Base-by-base conservation (phyloP, 1,140 invertebrate species). In the Bombus affinis region DNA sequence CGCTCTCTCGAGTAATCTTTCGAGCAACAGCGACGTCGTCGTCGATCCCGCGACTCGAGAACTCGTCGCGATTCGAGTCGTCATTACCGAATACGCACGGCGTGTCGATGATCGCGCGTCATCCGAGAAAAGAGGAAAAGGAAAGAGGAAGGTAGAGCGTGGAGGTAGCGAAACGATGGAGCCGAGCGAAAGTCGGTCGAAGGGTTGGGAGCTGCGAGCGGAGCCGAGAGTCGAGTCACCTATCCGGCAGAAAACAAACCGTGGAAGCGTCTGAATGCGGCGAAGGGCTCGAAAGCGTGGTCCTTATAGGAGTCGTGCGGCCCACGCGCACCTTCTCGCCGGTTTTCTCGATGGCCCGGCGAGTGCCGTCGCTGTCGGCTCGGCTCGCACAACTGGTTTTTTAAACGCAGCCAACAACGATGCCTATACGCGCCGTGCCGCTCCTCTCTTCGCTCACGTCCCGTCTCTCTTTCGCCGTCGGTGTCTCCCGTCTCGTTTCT, bases 341-440 rank as follows among this genome's bases (percentile, higher is more conserved):
- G 81, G 86, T 86, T 90, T 88, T 85, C 88, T 89, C 78, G 81
- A 83, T 89, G 89, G 79, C 66, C 86, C 85, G 80, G 86, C 86
- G 86, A 89, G 88, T 86, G 89, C 88, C 87, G 89, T 92, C 88
- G 90, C 92, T 91, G 90, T 93, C 91, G 92, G 83, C 88, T 92
- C 89, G 91, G 89, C 92, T 93, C 92, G 93, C 92, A 94, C 94
- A 95, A 95, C 94, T 95, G 95, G 94, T 95, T 95, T 95, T 95
- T 95, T 94, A 94, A 94, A 94, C 93, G 92, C 92, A 93, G 92
- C 92, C 94, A 93, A 95, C 93, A 92, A 94, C 93, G 89, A 94
- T 93, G 92, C 91, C 94, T 94, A 95, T 94, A 94, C 94, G 22
- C 59, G 28, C 65, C 65, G 28, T n/a, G 92, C 93, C 88, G 93